Conservation (phyloP, 2,888 invertebrate genomes). For the Cinara cedri region DNA sequence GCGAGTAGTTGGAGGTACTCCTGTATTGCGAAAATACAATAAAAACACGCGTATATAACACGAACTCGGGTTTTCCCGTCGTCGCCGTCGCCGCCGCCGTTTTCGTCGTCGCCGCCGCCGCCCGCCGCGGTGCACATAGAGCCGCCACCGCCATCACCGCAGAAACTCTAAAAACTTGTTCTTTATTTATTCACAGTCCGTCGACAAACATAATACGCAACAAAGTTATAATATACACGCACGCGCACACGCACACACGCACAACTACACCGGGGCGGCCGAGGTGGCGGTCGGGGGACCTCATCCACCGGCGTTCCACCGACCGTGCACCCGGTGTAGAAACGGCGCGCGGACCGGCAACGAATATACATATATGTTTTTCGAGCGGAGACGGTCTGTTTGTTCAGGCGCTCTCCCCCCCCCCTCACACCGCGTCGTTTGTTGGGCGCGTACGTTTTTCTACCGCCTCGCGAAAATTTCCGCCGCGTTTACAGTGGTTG, state of each 20-base stretch:
- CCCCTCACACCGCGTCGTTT: conserved; percentile 4
- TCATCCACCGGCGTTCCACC: too few relatives aligned
- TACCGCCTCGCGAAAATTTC: conserved; percentile 23
- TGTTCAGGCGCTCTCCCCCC: conserved; percentile 2
- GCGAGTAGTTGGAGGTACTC: neutral
- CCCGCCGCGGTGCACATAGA: neutral
- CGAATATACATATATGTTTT: conserved; percentile 37
- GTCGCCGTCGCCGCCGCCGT: neutral
- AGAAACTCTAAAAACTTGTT: conserved; percentile 45
- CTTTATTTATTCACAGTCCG: conserved; percentile 54
- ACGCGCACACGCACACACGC: neutral
- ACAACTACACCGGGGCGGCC: neutral
- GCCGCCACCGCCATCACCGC: conserved; percentile 20
- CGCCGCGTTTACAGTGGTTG: neutral
- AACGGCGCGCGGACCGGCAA: neutral
- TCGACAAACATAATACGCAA: conserved; percentile 47
- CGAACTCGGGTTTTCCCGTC: conserved; percentile 23
- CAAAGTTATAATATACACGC: conserved; percentile 31
- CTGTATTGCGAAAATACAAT: conserved; percentile 35
- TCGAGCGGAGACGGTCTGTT: conserved; percentile 6
- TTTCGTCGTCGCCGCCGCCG: conserved; percentile 7
- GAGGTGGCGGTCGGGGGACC: neutral
- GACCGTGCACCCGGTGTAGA: too few relatives aligned
- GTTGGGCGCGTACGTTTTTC: conserved; percentile 46
- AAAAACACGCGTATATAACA: conserved; percentile 37